These are phyloP conservation scores for Monopterus albus DNA, from an alignment of 2,113 vertebrate genomes.

Conservation along the genomic window DNA sequence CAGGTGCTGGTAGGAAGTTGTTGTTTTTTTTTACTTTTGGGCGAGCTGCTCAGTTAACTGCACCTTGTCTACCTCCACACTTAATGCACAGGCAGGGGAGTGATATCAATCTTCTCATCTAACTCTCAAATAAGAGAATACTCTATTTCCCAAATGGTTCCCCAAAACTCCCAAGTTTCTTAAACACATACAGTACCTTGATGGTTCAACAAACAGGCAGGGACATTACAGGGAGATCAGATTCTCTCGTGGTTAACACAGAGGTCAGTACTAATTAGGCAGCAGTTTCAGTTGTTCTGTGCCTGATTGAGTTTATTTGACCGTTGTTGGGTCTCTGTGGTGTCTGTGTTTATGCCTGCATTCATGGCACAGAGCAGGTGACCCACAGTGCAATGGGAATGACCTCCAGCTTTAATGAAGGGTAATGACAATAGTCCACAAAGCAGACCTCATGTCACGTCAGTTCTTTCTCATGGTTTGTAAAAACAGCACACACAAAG, in stretches of 20 bases:
- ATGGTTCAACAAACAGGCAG: not conserved
- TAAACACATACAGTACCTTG: not conserved
- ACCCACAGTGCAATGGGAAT: slow-evolving; percentile 39
- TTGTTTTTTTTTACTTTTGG: no score
- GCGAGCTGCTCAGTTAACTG: no score
- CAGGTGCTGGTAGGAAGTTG: no score
- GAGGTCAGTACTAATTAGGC: slow-evolving; percentile 36
- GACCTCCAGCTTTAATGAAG: slow-evolving; percentile 58
- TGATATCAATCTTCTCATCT: no score
- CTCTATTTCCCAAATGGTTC: no score
- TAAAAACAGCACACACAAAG: slow-evolving; percentile 19
- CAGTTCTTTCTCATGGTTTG: not conserved
- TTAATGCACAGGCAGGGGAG: no score
- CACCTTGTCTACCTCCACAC: no score
- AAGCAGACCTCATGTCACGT: slow-evolving; percentile 23
- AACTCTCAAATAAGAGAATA: no score
- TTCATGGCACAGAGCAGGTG: slow-evolving; percentile 22
- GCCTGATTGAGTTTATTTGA: slow-evolving; percentile 46
- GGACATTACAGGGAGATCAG: not conserved
- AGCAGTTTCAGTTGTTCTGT: slow-evolving; percentile 37
- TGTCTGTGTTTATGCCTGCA: slow-evolving; percentile 26
- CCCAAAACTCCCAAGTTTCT: no score
- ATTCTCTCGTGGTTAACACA: slow-evolving; percentile 5
- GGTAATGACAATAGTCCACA: slow-evolving; percentile 51
- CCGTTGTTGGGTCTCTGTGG: slow-evolving; percentile 27